Evolutionary conservation across 1,140 invertebrate species (phyloP), one percentile per base, ranked within the genome.

Genomic region (Zelostemma sp.): DNA sequence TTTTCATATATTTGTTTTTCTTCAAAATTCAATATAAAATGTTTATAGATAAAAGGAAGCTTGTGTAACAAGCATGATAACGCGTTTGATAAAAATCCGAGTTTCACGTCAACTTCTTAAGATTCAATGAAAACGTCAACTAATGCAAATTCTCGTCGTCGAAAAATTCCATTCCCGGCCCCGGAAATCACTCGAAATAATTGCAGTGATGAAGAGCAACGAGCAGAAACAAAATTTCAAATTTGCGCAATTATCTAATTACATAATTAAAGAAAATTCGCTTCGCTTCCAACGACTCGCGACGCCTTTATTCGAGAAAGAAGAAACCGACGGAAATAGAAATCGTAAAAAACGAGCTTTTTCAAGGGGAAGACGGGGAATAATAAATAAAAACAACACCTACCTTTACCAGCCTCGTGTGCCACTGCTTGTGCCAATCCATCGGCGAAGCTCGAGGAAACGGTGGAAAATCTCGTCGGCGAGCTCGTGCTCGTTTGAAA

Each of bases 371-470:
- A n/a, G n/a, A n/a, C n/a, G 11, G 9, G 19, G 12, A 35, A 46
- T 35, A 57, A 69, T 62, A 57, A 61, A n/a, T n/a, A n/a, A n/a
- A n/a, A n/a, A n/a, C n/a, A n/a, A n/a, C n/a, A n/a, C n/a, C 50
- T 64, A 57, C 21, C 21, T 25, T 82, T 75, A 77, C 78, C 76
- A 60, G 73, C 63, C 55, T 85, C 84, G 16, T 81, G 80, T 8
- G 82, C 82, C 21, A 85, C 82, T 1, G 82, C 83, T 64, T 83
- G 79, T 6, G 83, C 84, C 68, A 85, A 41, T 65, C 84, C 81
- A 72, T 84, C 77, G 41, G 79, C 77, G 35, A 84, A 77, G 35
- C 74, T 82, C 6, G 76, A 57, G n/a, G 80, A 74, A 57, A 83
- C 83, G n/a, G 79, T 68, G 49, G 79, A 40, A 19, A 80, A 67